Percentiles rank a stretch among this genome's conserved stretches.
Evolutionary conservation across 2,797 vertebrate species (phyloP).

Genomic region (Tapirus indicus): DNA sequence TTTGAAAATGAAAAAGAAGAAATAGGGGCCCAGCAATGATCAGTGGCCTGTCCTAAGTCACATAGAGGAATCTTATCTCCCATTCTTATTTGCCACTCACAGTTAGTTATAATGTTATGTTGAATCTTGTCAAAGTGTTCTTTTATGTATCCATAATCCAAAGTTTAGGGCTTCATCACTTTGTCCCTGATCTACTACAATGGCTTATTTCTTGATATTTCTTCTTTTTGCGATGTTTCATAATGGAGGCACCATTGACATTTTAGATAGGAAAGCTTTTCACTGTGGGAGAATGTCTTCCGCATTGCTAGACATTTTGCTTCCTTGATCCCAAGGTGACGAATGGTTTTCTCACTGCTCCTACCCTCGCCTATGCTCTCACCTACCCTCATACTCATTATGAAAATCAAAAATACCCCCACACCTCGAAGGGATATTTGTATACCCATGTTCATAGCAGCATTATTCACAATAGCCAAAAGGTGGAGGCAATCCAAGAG

Average conservation of each 20-base stretch:
- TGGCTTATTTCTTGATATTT: not conserved
- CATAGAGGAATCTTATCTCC: no score
- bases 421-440: not conserved
- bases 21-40: not conserved
- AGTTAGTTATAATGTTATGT: not conserved
- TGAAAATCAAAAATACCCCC: not conserved
- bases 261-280: not conserved
- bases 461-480: not conserved
- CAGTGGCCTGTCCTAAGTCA: not conserved
- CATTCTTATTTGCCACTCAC: not conserved
- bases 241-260: not conserved
- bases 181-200: not conserved
- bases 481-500: not conserved
- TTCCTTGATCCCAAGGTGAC: not conserved
- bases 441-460: not conserved
- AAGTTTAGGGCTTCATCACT: not conserved
- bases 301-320: not conserved
- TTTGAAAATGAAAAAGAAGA: slow-evolving; percentile 16
- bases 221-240: not conserved
- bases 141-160: not conserved
- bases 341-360: not conserved
- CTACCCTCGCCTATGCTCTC: not conserved
- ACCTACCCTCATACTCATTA: not conserved
- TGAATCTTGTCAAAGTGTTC: not conserved
- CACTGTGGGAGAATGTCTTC: not conserved